phyloP scores from a whole-genome alignment of 2,113 vertebrate genomes.

The Erythrolamprus reginae region DNA sequence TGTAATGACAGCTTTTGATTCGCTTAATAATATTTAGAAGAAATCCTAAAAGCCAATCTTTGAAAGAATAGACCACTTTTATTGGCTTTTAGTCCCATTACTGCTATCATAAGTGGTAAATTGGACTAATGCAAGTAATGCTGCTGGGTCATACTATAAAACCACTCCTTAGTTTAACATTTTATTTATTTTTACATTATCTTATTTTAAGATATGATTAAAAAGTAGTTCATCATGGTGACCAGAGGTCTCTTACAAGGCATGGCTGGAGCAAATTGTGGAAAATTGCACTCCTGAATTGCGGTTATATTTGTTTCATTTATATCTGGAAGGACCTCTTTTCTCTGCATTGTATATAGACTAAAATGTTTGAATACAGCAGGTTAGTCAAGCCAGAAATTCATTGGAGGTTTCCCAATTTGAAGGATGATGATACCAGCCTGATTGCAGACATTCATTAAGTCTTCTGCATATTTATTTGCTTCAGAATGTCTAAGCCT shows the following conservation, averaged over 20 bases:
- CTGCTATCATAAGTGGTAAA: slow-evolving; percentile 75
- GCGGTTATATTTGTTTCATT: not conserved
- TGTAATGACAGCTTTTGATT: slow-evolving; percentile 60
- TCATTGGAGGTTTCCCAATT: not conserved
- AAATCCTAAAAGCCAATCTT: slow-evolving; percentile 73
- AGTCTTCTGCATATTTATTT: not conserved
- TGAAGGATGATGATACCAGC: not conserved
- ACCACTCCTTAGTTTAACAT: slow-evolving; percentile 43
- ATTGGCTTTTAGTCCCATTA: slow-evolving; percentile 79
- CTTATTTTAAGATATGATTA: slow-evolving; percentile 16
- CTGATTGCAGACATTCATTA: not conserved
- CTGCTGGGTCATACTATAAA: slow-evolving; percentile 71
- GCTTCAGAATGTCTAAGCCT: not conserved
- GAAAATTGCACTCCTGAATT: not conserved
- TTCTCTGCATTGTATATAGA: not conserved
- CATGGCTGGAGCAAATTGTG: not conserved
- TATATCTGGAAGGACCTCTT: not conserved
- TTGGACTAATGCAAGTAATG: slow-evolving; percentile 74
- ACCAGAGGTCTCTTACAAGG: slow-evolving; percentile 9
- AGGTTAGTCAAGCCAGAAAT: not conserved
- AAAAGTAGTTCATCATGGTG: slow-evolving; percentile 18
- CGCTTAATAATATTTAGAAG: slow-evolving; percentile 69
- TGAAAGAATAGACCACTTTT: slow-evolving; percentile 71
- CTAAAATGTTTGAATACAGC: not conserved
- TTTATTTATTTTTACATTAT: slow-evolving; percentile 63